These are phyloP conservation scores for Dryas iulia DNA, from an alignment of 1,140 invertebrate genomes.

Conservation along the genomic window DNA sequence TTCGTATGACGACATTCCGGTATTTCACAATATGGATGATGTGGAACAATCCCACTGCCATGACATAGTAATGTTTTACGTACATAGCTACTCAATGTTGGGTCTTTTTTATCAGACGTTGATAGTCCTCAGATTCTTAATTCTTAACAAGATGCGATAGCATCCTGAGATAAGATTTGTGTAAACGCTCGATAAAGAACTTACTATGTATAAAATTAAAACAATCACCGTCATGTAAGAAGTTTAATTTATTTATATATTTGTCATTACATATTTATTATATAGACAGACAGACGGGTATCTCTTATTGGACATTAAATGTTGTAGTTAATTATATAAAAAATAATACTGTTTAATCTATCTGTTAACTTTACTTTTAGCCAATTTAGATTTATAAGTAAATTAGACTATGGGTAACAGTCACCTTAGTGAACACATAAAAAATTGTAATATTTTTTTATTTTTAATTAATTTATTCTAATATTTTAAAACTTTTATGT, in stretches of 20 bases:
- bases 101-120: conserved; percentile 29
- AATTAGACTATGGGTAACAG: too few relatives aligned
- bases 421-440: too few relatives aligned
- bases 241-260: not conserved
- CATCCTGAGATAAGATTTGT: conserved; percentile 7
- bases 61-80: conserved; percentile 49
- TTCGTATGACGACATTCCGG: conserved; percentile 57
- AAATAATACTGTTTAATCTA: too few relatives aligned
- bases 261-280: not conserved
- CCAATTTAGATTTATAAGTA: too few relatives aligned
- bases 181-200: conserved; percentile 5
- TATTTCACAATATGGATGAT: conserved; percentile 48
- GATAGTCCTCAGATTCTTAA: conserved; percentile 31
- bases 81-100: conserved; percentile 40
- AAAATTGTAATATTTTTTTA: too few relatives aligned
- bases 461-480: too few relatives aligned
- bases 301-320: not conserved
- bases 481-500: too few relatives aligned
- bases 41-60: conserved; percentile 41
- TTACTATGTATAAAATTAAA: conserved; percentile 5
- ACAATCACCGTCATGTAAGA: not conserved
- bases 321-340: too few relatives aligned
- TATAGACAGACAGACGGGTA: not conserved
- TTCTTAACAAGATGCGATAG: conserved; percentile 25
- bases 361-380: too few relatives aligned